These are phyloP conservation scores for Wiebesia pumilae DNA, from an alignment of 1,140 invertebrate genomes.

Conservation along the genomic window DNA sequence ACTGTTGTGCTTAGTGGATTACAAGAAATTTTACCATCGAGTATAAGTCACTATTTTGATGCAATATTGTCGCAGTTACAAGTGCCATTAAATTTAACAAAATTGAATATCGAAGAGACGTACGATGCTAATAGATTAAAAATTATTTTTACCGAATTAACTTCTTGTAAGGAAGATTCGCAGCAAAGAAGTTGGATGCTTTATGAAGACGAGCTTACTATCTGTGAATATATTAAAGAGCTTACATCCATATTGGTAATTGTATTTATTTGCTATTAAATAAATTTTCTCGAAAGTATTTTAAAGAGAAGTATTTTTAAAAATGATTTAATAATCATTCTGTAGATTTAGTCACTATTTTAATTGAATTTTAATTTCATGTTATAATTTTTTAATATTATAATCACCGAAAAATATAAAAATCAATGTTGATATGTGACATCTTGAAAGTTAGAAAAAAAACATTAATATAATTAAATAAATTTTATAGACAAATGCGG, in stretches of 20 bases:
- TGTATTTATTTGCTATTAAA: background rate
- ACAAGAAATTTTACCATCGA: conserved; percentile 77
- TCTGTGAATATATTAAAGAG: conserved; percentile 88
- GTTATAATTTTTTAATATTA: too few species aligned
- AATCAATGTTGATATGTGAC: too few species aligned
- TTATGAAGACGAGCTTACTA: conserved; percentile 92
- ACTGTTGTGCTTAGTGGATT: conserved; percentile 84
- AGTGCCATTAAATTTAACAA: conserved; percentile 78
- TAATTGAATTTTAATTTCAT: too few species aligned
- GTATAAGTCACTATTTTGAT: conserved; percentile 77
- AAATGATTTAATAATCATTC: background rate
- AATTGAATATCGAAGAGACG: conserved; percentile 79
- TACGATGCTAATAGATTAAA: conserved; percentile 87
- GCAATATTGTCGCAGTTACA: conserved; percentile 75
- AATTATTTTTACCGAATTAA: conserved; percentile 87
- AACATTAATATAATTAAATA: background rate
- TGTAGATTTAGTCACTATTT: too few species aligned
- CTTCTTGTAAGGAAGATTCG: conserved; percentile 92
- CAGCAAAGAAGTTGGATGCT: conserved; percentile 95
- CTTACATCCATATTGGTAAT: conserved; percentile 89
- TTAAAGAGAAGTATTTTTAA: background rate
- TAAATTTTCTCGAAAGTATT: background rate
- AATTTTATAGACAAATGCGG: conserved; percentile 85
- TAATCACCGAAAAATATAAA: too few species aligned
- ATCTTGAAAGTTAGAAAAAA: background rate